A percentile compares a stretch with the other conserved stretches of the same genome.
These are phyloP conservation scores for Stictocephala bisonia DNA, from an alignment of 2,888 invertebrate genomes.

Conservation along the genomic window DNA sequence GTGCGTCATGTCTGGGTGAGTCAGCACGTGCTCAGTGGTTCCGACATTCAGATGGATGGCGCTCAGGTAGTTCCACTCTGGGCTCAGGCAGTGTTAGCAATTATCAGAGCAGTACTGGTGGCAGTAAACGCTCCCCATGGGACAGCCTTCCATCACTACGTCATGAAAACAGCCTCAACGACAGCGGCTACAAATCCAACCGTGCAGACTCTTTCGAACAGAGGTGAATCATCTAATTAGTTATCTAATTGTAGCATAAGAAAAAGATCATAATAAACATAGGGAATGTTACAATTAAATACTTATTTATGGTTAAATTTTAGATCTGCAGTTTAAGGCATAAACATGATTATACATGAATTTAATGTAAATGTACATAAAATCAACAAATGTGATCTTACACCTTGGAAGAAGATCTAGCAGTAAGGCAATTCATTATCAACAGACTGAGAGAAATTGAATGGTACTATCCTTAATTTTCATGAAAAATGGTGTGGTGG, in stretches of 20 bases:
- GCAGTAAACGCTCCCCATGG: conserved; percentile 85
- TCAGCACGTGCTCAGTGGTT: conserved; percentile 91
- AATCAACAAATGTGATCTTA: too few species aligned
- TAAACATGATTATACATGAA: too few species aligned
- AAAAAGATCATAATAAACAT: too few species aligned
- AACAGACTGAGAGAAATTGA: too few species aligned
- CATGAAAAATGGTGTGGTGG: too few species aligned
- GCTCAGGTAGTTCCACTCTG: conserved; percentile 77
- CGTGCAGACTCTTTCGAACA: conserved; percentile 89
- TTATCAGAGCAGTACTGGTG: conserved; percentile 62
- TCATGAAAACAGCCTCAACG: conserved; percentile 87
- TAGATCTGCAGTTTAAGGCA: too few species aligned
- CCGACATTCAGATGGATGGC: conserved; percentile 90
- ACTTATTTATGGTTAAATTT: neutral
- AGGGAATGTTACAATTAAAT: too few species aligned
- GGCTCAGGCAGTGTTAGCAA: conserved; percentile 74
- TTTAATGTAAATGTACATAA: too few species aligned
- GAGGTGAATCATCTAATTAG: conserved; percentile 70
- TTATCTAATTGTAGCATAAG: too few species aligned
- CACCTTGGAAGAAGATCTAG: too few species aligned
- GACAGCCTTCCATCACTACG: conserved; percentile 87
- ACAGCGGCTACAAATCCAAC: conserved; percentile 88
- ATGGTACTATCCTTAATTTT: too few species aligned
- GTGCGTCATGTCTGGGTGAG: conserved; percentile 90
- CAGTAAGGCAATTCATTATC: too few species aligned